Evolutionary conservation across 2,113 vertebrate genomes (phyloP).

Genomic region (Platichthys stellatus): DNA sequence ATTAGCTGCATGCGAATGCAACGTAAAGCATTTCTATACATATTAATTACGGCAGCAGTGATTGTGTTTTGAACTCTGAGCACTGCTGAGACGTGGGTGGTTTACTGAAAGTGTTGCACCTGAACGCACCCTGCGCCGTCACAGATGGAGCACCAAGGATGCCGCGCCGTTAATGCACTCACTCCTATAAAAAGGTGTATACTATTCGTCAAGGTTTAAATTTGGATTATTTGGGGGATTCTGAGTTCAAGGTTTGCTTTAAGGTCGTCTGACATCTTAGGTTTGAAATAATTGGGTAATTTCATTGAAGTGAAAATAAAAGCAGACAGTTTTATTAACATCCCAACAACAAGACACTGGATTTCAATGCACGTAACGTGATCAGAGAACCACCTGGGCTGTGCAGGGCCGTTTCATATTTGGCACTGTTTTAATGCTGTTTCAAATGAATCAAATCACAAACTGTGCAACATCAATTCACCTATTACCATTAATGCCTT

Average conservation of each 20-base stretch:
- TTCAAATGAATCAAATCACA: not conserved
- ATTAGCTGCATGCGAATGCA: not conserved
- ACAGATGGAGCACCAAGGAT: not conserved
- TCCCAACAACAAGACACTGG: not conserved
- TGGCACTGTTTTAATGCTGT: not conserved
- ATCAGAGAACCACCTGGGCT: not conserved
- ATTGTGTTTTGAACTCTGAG: not conserved
- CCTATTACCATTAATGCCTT: conserved; percentile 42
- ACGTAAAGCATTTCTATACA: no score
- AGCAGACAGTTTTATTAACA: not conserved
- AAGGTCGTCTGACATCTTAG: not conserved
- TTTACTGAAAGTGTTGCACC: not conserved
- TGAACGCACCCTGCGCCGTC: not conserved
- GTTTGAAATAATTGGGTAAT: not conserved
- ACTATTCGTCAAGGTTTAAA: not conserved
- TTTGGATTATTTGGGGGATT: not conserved
- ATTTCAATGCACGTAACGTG: not conserved
- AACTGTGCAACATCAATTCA: conserved; percentile 40
- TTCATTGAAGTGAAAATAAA: not conserved
- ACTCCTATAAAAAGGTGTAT: not conserved
- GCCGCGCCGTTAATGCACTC: not conserved
- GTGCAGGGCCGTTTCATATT: not conserved
- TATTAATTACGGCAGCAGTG: not conserved
- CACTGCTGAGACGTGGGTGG: not conserved
- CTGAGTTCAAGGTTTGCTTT: not conserved